Evolutionary conservation across 2,113 vertebrate species (phyloP).

Genomic region (Platysternon megacephalum): DNA sequence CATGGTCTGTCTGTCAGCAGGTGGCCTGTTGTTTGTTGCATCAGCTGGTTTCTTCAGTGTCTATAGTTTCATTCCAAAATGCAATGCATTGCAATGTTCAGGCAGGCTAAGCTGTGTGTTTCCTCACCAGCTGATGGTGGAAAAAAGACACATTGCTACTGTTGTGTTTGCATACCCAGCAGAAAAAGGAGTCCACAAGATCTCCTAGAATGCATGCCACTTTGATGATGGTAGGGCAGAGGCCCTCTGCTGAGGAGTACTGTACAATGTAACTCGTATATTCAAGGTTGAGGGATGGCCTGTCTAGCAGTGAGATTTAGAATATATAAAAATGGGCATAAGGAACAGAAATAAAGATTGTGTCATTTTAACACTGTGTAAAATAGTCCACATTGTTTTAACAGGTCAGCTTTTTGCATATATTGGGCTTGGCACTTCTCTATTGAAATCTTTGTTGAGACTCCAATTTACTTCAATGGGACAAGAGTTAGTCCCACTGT

Average conservation of each 20-base stretch:
- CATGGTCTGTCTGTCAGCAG: rapidly evolving
- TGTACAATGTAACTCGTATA: not conserved
- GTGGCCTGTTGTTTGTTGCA: not conserved
- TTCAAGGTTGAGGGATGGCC: not conserved
- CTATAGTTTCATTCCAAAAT: not conserved
- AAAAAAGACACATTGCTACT: not conserved
- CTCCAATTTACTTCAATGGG: not conserved
- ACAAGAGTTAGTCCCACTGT: not conserved
- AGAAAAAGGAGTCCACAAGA: not conserved
- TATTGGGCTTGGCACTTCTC: not conserved
- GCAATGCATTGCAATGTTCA: not conserved
- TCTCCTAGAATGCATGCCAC: not conserved
- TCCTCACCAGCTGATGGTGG: not conserved
- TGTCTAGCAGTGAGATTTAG: not conserved
- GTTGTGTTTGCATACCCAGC: not conserved
- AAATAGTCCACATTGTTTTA: not conserved
- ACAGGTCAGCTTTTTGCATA: not conserved
- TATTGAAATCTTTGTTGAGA: not conserved
- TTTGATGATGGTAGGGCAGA: not conserved
- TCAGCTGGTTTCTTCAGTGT: conserved; percentile 2
- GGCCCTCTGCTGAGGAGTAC: not conserved
- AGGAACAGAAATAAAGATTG: not conserved
- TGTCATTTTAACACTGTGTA: not conserved
- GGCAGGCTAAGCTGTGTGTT: not conserved
- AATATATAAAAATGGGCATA: not conserved